Evolutionary conservation across 2,113 vertebrate genomes (phyloP).

Genomic region (Danio rerio): DNA sequence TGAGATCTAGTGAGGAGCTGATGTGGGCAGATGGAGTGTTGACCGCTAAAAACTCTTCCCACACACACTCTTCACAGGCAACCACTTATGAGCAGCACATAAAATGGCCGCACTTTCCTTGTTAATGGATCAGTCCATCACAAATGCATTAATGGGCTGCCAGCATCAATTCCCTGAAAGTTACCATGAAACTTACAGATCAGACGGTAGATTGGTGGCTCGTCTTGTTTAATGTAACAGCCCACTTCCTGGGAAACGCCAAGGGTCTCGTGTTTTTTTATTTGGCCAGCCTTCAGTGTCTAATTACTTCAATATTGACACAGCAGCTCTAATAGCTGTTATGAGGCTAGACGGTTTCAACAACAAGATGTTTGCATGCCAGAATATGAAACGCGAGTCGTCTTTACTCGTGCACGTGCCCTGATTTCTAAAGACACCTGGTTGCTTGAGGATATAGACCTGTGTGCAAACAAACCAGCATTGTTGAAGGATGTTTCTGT

Average conservation of each 20-base stretch:
- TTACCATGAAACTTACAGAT: background rate
- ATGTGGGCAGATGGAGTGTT: conserved; percentile 1
- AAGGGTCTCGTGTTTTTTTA: background rate
- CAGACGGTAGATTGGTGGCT: background rate
- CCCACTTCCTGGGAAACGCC: background rate
- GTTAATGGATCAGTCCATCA: conserved; percentile 13
- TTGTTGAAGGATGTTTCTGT: background rate
- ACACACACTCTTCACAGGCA: conserved; percentile 6
- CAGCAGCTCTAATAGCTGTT: conserved; percentile 15
- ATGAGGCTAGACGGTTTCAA: background rate
- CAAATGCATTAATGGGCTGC: conserved; percentile 23
- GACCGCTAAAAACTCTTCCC: background rate
- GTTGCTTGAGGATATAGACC: background rate
- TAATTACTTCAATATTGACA: conserved; percentile 4
- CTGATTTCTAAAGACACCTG: background rate
- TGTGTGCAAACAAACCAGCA: background rate
- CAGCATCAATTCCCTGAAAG: background rate
- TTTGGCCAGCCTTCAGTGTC: conserved; percentile 15
- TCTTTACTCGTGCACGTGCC: background rate
- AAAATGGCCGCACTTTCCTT: conserved; percentile 6
- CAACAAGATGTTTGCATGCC: conserved; percentile 14
- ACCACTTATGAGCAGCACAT: conserved; percentile 7
- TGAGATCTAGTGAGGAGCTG: conserved; percentile 1
- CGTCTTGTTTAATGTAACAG: conserved; percentile 14
- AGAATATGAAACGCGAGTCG: background rate